phyloP scores from a whole-genome alignment of 2,113 vertebrate species.

The Ranitomeya variabilis region DNA sequence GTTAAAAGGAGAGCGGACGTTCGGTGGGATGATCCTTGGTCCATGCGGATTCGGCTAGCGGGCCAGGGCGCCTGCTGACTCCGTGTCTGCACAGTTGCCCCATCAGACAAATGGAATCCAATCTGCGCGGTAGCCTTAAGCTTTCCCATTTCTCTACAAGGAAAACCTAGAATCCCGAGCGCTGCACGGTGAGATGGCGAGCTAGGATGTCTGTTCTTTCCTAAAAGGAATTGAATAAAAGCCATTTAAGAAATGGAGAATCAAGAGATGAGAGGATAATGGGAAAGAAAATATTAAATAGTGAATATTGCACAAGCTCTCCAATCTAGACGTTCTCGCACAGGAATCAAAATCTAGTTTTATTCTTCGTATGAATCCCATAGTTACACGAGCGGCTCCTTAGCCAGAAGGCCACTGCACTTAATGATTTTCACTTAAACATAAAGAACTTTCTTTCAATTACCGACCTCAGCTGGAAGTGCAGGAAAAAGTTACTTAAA shows the following conservation, averaged over 20 bases:
- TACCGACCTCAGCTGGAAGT: constrained; percentile 14
- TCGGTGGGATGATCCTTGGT: too few relatives aligned
- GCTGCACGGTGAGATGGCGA: background rate
- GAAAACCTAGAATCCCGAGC: background rate
- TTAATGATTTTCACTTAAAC: constrained; percentile 40
- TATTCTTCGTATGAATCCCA: constrained; percentile 21
- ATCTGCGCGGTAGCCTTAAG: too few relatives aligned
- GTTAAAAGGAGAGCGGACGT: too few relatives aligned
- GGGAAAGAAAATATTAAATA: constrained; percentile 6
- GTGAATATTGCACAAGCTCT: background rate
- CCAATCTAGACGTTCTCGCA: background rate
- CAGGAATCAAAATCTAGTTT: background rate
- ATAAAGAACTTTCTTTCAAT: constrained; percentile 34
- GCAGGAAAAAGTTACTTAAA: background rate
- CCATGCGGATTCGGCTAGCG: too few relatives aligned
- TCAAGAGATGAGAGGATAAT: constrained; percentile 20
- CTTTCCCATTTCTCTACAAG: too few relatives aligned
- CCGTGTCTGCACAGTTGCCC: too few relatives aligned
- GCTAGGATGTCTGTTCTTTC: background rate
- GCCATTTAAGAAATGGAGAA: background rate
- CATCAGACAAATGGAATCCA: too few relatives aligned
- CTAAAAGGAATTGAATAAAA: constrained; percentile 12
- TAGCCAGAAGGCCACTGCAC: constrained; percentile 30
- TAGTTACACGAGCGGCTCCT: constrained; percentile 12
- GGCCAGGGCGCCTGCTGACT: too few relatives aligned